Evolutionary conservation across 2,113 vertebrate genomes (phyloP).

Genomic region (Tauraco erythrolophus): DNA sequence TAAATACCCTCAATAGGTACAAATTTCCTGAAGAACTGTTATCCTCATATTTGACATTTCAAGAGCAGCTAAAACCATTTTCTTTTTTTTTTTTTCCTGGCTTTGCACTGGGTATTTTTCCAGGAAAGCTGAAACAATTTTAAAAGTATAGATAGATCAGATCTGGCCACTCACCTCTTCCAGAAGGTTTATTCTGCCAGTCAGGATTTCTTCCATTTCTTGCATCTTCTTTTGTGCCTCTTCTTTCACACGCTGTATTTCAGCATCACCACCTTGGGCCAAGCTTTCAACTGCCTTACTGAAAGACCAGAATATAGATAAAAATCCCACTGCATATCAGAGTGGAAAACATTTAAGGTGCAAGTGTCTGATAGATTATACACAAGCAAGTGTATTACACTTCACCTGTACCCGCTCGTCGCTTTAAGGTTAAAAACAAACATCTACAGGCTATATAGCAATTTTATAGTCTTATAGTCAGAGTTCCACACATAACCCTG

Average conservation of each 20-base stretch:
- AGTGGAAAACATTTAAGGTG: not conserved
- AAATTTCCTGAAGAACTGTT: not conserved
- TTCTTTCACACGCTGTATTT: conserved; percentile 80
- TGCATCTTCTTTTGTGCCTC: conserved; percentile 83
- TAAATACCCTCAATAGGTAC: not conserved
- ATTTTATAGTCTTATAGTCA: not conserved
- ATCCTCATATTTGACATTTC: not conserved
- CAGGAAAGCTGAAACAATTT: not conserved
- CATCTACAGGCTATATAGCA: not conserved
- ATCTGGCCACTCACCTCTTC: conserved; percentile 77
- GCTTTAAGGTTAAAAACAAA: not conserved
- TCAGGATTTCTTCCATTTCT: conserved; percentile 78
- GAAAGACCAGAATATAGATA: not conserved
- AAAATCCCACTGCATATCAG: not conserved
- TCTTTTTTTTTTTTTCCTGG: not conserved
- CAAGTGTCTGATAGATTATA: not conserved
- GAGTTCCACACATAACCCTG: not conserved
- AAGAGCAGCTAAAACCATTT: not conserved
- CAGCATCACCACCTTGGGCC: conserved; percentile 83
- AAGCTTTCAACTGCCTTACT: conserved; percentile 95
- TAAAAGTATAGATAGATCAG: not conserved
- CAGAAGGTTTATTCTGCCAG: conserved; percentile 78
- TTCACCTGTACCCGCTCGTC: not conserved
- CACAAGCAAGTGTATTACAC: not conserved
- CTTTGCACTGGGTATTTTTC: not conserved